A percentile compares a stretch with the other conserved stretches of the same genome.
phyloP scores from a whole-genome alignment of 92 coral and sea anemone genomes.

The Galaxea fascicularis region DNA sequence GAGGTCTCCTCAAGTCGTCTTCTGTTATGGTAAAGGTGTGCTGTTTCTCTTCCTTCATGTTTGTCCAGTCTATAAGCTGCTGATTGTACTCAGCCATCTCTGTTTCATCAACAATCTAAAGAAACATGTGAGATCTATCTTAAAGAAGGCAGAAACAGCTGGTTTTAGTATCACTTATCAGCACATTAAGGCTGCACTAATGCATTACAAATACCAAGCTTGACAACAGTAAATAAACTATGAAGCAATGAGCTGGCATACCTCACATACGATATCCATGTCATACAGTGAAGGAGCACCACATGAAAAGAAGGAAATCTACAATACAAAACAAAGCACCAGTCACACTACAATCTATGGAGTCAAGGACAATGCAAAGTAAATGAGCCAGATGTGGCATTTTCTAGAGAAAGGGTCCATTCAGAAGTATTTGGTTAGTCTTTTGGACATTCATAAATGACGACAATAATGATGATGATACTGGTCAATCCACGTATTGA shows the following conservation, averaged over 20 bases:
- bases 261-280: constrained; percentile 94
- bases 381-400: too few species aligned
- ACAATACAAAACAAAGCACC: not conserved
- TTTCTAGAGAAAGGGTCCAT: too few species aligned
- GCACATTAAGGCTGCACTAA: too few species aligned
- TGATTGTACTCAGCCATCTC: constrained; percentile 91
- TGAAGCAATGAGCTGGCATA: not conserved
- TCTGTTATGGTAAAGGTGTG: constrained; percentile 95
- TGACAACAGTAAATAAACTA: not conserved
- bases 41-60: constrained; percentile 87
- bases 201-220: not conserved
- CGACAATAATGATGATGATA: too few species aligned
- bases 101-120: constrained; percentile 91
- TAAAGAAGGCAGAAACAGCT: not conserved
- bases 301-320: constrained; percentile 94
- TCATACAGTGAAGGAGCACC: constrained; percentile 93
- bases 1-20: constrained; percentile 78
- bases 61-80: constrained; percentile 85
- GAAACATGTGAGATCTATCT: not conserved
- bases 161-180: not conserved
- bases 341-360: not conserved
- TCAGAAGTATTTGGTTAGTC: too few species aligned
- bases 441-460: too few species aligned
- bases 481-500: too few species aligned
- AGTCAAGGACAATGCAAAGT: too few species aligned